These are phyloP conservation scores for Telmatochromis sp. DNA, from an alignment of 2,113 vertebrate genomes.

Conservation along the genomic window DNA sequence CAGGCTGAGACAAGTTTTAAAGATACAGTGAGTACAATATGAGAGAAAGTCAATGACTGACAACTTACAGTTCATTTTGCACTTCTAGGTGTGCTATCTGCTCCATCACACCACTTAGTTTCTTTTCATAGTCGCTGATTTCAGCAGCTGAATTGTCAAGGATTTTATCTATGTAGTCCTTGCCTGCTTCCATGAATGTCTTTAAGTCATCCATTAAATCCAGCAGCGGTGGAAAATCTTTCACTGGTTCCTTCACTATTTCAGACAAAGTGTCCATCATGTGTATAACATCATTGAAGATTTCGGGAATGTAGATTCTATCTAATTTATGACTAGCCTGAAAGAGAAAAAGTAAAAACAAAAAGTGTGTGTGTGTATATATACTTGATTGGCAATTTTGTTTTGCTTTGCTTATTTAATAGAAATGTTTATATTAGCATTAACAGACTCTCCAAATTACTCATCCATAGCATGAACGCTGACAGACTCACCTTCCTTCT, in stretches of 20 bases:
- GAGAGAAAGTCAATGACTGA: fast-evolving
- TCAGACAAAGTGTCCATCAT: background rate
- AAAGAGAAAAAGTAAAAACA: background rate
- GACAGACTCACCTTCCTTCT: background rate
- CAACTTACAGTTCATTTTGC: background rate
- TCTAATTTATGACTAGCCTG: background rate
- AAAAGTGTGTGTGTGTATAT: fast-evolving
- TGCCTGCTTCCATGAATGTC: background rate
- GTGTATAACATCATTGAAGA: fast-evolving
- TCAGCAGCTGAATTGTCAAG: background rate
- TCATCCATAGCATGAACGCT: background rate
- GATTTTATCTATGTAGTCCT: background rate
- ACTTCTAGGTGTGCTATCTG: background rate
- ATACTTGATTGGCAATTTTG: background rate
- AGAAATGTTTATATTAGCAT: background rate
- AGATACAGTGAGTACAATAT: background rate
- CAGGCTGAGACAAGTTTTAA: background rate
- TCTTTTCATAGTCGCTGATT: background rate
- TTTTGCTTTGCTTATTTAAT: background rate
- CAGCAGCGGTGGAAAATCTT: background rate
- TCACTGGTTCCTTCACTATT: fast-evolving
- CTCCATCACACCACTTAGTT: background rate
- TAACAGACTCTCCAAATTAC: background rate
- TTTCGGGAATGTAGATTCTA: background rate
- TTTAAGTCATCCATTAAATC: background rate